Percentiles rank a stretch among this genome's conserved stretches.
Conservation (phyloP, 2,113 vertebrate species). For the Poicephalus gulielmi region DNA sequence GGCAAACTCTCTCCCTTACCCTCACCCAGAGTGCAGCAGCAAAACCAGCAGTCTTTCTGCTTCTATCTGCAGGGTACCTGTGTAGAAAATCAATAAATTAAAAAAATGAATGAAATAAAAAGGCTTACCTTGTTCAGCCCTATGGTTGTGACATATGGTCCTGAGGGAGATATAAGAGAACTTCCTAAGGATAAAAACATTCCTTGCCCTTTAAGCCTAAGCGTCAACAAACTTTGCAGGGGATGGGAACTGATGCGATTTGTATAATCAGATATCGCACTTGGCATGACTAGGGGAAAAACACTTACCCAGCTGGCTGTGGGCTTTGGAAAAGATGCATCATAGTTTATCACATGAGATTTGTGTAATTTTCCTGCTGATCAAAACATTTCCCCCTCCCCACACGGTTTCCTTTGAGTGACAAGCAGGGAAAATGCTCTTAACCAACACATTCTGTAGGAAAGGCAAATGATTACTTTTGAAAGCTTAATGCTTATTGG, state of each 20-base stretch:
- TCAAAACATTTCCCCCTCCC: conserved; percentile 50
- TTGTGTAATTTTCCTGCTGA: conserved; percentile 44
- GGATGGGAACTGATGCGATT: conserved; percentile 1
- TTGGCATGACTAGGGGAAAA: conserved; percentile 50
- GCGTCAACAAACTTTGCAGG: background rate
- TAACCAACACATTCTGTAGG: background rate
- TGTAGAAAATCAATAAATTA: background rate
- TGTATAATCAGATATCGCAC: conserved; percentile 48
- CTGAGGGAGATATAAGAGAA: background rate
- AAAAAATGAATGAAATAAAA: background rate
- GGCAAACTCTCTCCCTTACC: background rate
- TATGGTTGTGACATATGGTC: background rate
- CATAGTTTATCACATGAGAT: conserved; percentile 54
- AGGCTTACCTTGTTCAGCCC: background rate
- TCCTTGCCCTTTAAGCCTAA: conserved; percentile 23
- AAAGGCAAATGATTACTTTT: conserved; percentile 1
- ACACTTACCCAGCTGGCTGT: conserved; percentile 54
- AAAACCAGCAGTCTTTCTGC: background rate
- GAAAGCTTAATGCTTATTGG: conserved; percentile 27
- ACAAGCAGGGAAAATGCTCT: background rate
- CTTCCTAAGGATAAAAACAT: background rate
- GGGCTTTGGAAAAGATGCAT: conserved; percentile 62
- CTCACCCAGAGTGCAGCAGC: background rate
- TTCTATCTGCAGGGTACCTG: background rate
- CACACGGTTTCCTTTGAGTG: background rate